Percentiles rank a stretch among this genome's conserved stretches.
phyloP scores from a whole-genome alignment of 2,113 vertebrate species.

The Monopterus albus region DNA sequence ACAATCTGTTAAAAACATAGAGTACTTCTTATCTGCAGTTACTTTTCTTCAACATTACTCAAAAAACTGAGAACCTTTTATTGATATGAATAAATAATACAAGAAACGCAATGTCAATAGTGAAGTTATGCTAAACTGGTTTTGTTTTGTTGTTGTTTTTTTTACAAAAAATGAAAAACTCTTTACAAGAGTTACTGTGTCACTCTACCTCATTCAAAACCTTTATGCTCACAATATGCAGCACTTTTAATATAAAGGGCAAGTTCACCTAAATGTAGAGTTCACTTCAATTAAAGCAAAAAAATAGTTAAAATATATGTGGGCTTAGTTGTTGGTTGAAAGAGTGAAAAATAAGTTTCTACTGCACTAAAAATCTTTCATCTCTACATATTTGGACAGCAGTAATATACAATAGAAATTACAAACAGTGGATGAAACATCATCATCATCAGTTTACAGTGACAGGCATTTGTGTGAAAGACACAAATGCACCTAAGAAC shows the following conservation, averaged over 20 bases:
- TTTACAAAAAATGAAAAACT: slow-evolving; percentile 69
- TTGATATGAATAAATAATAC: slow-evolving; percentile 88
- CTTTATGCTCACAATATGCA: slow-evolving; percentile 89
- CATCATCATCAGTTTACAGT: slow-evolving; percentile 47
- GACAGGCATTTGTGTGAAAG: slow-evolving; percentile 39
- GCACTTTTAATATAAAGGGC: slow-evolving; percentile 86
- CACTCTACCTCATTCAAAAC: slow-evolving; percentile 74
- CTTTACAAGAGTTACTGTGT: slow-evolving; percentile 72
- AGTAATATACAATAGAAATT: slow-evolving; percentile 67
- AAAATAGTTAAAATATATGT: slow-evolving; percentile 66
- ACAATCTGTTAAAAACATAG: slow-evolving; percentile 93
- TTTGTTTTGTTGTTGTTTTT: too few relatives aligned
- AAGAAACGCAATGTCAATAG: slow-evolving; percentile 81
- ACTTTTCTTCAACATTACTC: slow-evolving; percentile 70
- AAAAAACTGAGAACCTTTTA: slow-evolving; percentile 78
- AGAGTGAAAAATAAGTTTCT: slow-evolving; percentile 77
- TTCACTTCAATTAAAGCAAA: slow-evolving; percentile 71
- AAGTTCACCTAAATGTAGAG: slow-evolving; percentile 84
- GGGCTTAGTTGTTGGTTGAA: slow-evolving; percentile 76
- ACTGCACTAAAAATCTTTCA: slow-evolving; percentile 70
- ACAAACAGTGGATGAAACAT: slow-evolving; percentile 67
- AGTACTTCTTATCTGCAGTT: slow-evolving; percentile 72
- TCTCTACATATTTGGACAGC: slow-evolving; percentile 70
- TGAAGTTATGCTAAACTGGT: slow-evolving; percentile 76
- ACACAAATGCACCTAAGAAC: slow-evolving; percentile 49